Conservation (phyloP, 2,113 vertebrate species). For the Anolis sagrei region DNA sequence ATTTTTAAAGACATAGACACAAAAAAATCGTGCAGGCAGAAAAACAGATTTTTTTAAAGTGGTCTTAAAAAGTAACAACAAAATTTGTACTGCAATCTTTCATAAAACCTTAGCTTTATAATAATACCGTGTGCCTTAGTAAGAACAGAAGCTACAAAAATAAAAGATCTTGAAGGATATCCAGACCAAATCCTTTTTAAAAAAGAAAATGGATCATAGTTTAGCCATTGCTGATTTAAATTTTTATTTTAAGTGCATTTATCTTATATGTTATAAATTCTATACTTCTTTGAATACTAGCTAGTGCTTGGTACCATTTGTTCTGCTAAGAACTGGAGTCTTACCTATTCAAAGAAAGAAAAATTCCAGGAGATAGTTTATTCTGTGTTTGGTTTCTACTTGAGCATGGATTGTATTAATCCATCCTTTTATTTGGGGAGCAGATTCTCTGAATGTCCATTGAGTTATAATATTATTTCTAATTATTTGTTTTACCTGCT, state of each 20-base stretch:
- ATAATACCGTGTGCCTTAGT: not conserved
- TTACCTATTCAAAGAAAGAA: not conserved
- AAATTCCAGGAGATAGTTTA: not conserved
- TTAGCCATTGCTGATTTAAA: too few relatives aligned
- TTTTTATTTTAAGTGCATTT: not conserved
- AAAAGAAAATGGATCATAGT: not conserved
- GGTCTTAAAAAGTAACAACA: not conserved
- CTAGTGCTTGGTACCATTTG: slow-evolving; percentile 8
- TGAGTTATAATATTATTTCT: not conserved
- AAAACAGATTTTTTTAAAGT: not conserved
- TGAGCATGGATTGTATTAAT: not conserved
- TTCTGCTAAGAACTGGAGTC: not conserved
- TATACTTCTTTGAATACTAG: not conserved
- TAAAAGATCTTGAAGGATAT: not conserved
- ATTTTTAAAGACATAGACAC: not conserved
- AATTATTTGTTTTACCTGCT: not conserved
- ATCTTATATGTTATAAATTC: not conserved
- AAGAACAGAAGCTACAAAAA: not conserved
- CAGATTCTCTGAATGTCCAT: not conserved
- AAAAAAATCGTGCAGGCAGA: not conserved
- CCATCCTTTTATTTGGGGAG: not conserved
- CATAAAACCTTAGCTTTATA: not conserved
- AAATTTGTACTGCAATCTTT: not conserved
- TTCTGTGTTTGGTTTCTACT: not conserved
- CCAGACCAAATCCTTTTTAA: not conserved